Base-by-base conservation (phyloP, 2,888 invertebrate genomes). In the Sericinus montela region DNA sequence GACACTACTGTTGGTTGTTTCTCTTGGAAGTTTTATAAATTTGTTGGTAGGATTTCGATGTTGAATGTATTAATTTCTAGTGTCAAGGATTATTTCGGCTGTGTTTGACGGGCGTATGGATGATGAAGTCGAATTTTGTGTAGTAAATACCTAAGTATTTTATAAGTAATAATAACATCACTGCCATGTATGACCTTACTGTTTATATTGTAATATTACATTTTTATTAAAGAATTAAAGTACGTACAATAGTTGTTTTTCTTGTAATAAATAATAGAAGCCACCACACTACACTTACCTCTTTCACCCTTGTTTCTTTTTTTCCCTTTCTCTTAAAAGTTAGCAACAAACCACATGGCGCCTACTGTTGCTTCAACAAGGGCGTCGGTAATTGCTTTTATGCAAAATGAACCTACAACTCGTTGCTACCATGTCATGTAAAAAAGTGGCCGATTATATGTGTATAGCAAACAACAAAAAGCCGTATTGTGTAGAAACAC, bases 151-250 rank as follows among this genome's bases (percentile, higher is more conserved):
- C 68, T 73, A 75, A 77, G 69, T 69, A 59, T 75, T 71, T 75
- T 75, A 65, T 83, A 84, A 81, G 76, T 81, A 83, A 75, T 72
- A 65, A 69, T 76, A 80, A 81, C 85, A 85, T 83, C 87, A 88
- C 87, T 88, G 87, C 87, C 87, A 87, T 87, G 76, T 87, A 85
- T 79, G 86, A 85, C 86, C 85, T 85, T 88, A 87, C 83, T 83
- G 85, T 87, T 85, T 87, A 81, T 87, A 86, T 76, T 83, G 72
- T 86, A 84, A 83, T 79, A 79, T 73, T 80, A 82, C 64, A 80
- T 77, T 86, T 80, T 84, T 86, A 85, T 85, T 84, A 85, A 85
- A 69, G 72, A 75, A 74, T 72, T 75, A 68, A 75, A 71, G 73
- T 69, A 69, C 57, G 57, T 55, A 57, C 54, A 8, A 49, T 19